phyloP scores from a whole-genome alignment of 2,888 invertebrate genomes.

The Drepana falcataria region DNA sequence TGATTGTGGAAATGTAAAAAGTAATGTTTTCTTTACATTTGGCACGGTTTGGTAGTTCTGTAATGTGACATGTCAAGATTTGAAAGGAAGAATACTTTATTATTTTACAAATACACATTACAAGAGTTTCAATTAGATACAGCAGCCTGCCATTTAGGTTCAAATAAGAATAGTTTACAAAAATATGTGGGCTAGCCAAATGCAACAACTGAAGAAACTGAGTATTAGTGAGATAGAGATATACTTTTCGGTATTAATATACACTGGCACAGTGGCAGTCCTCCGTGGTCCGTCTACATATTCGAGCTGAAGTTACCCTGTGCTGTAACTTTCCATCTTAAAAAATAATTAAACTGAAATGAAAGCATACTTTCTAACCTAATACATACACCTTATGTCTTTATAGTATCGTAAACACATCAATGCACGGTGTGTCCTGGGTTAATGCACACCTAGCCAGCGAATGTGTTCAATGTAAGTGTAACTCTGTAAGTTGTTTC shows the following conservation, averaged over 20 bases:
- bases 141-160: neutral
- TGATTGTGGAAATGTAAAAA: neutral
- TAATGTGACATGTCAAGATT: neutral
- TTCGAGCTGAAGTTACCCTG: slow-evolving; percentile 37
- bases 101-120: neutral
- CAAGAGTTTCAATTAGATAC: neutral
- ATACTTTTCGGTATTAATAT: slow-evolving; percentile 12
- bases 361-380: slow-evolving; percentile 44
- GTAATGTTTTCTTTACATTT: neutral
- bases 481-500: neutral
- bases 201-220: slow-evolving; percentile 19
- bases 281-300: slow-evolving; percentile 21
- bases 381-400: slow-evolving; percentile 40
- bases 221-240: slow-evolving; percentile 23
- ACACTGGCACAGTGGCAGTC: neutral
- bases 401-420: slow-evolving; percentile 35
- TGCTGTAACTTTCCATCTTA: slow-evolving; percentile 33
- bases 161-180: neutral
- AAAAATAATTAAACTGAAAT: slow-evolving; percentile 27
- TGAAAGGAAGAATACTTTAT: neutral
- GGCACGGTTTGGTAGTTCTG: neutral
- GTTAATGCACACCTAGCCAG: slow-evolving; percentile 27
- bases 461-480: slow-evolving; percentile 7
- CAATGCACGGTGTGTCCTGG: slow-evolving; percentile 33
- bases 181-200: slow-evolving; percentile 10